Percentiles rank a stretch among this genome's conserved stretches.
These are phyloP conservation scores for Chlorops oryzae DNA, from an alignment of 1,140 invertebrate genomes.

Conservation along the genomic window DNA sequence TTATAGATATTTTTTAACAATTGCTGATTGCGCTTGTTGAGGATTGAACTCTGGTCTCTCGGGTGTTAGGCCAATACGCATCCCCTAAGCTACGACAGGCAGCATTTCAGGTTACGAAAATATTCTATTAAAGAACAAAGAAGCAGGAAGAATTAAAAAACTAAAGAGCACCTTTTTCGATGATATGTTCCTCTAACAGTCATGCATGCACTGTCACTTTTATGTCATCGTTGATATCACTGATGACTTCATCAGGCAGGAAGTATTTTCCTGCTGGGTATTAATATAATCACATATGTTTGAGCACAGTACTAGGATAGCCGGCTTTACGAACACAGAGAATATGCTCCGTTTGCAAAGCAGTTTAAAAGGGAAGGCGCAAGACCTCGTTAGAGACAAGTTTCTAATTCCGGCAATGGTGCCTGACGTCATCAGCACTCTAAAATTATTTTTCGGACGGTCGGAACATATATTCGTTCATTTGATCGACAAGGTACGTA, in stretches of 20 bases:
- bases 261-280: too few relatives aligned
- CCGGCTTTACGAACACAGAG: too few relatives aligned
- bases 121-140: too few relatives aligned
- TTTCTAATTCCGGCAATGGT: background rate
- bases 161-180: background rate
- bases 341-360: background rate
- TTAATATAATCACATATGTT: too few relatives aligned
- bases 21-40: too few relatives aligned
- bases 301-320: constrained; percentile 3
- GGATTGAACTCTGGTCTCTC: too few relatives aligned
- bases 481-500: background rate
- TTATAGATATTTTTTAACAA: too few relatives aligned
- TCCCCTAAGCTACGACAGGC: too few relatives aligned
- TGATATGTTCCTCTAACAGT: too few relatives aligned
- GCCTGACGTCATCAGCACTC: constrained; percentile 6
- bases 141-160: constrained; percentile 4
- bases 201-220: background rate
- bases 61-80: too few relatives aligned
- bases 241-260: constrained; percentile 10
- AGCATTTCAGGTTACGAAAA: too few relatives aligned
- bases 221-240: background rate
- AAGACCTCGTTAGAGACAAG: constrained; percentile 2
- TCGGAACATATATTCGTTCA: constrained; percentile 4
- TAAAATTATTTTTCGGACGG: constrained; percentile 7
- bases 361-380: background rate